Evolutionary conservation across 2,888 invertebrate species (phyloP), one percentile per base, ranked within the genome.

Genomic region (Nemotelus nigrinus): DNA sequence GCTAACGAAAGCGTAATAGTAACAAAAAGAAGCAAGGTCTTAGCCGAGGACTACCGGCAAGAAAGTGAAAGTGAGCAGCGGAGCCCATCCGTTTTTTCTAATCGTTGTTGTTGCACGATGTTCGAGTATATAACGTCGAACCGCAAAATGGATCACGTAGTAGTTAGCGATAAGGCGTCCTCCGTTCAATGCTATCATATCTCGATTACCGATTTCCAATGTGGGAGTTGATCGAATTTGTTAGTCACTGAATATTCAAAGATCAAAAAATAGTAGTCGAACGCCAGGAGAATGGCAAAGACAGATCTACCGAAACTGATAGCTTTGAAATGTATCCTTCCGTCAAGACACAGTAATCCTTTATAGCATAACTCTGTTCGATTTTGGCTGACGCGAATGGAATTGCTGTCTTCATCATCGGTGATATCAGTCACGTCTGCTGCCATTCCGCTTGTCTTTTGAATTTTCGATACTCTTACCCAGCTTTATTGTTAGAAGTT

Each of bases 321-420:
- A 77, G 57, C 67, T 65, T 72, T 77, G 77, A 77, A 72, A 77
- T 72, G 65, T 77, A 77, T 77, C 68, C 77, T 70, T 77, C 63
- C 70, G 68, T 50, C 50, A 68, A 76, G 67, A 6, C 58, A 44
- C 60, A 43, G 77, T 77, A 77, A 77, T 77, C 70, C 77, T 77
- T 77, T 77, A 70, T 77, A 25, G 60, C 48, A 53, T 70, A 63
- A 60, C 58, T 68, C 50, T 70, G 70, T 68, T 77, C 60, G 58
- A 48, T 60, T 75, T 75, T 7, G 4, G 41, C 25, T 63, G 63
- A 50, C 50, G 50, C 75, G 5, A 60, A 41, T 76, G 43, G 65
- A 65, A 25, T 53, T 76, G 43, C 55, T 76, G 64, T 76, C 76
- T 76, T 76, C 65, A 76, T 76, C 76, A 74, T 60, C 74, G 65